A percentile compares a stretch with the other conserved stretches of the same genome.
phyloP scores from a whole-genome alignment of 30 jellyfish, hydroid and myxozoan genomes.

The Phacellophora camtschatica region DNA sequence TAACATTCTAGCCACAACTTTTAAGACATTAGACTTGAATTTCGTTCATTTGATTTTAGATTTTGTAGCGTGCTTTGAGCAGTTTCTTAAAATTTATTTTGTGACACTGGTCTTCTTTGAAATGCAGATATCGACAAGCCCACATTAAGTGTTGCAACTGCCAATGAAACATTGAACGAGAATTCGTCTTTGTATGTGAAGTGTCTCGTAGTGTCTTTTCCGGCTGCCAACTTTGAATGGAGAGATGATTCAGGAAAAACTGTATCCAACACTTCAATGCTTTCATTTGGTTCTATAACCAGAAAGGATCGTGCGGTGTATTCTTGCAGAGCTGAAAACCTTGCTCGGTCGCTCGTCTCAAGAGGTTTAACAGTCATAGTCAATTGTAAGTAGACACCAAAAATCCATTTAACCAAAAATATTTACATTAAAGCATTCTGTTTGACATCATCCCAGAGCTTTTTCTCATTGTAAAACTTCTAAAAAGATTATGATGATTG shows the following conservation, averaged over 20 bases:
- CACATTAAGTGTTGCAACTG: not conserved
- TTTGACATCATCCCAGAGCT: no score
- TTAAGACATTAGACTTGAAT: no score
- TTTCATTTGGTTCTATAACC: not conserved
- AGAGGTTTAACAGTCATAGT: slow-evolving; percentile 26
- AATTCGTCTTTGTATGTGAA: not conserved
- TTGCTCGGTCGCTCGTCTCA: slow-evolving; percentile 22
- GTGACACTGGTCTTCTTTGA: no score
- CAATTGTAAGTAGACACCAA: slow-evolving; percentile 20
- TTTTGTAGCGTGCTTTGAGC: no score
- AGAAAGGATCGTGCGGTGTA: slow-evolving; percentile 7
- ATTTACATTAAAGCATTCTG: no score
- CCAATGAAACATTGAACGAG: not conserved
- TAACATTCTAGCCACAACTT: no score
- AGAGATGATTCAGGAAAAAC: not conserved
- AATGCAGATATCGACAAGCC: slow-evolving; percentile 45
- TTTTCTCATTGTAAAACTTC: no score
- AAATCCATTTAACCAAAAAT: not conserved
- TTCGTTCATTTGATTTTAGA: no score
- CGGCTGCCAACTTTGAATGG: slow-evolving; percentile 16
- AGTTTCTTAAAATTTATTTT: no score
- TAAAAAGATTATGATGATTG: no score
- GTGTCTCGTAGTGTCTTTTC: not conserved
- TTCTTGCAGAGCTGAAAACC: slow-evolving; percentile 12
- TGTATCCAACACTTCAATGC: slow-evolving; percentile 3